Conservation (phyloP, 2,113 vertebrate species). For the Scytalopus superciliaris region DNA sequence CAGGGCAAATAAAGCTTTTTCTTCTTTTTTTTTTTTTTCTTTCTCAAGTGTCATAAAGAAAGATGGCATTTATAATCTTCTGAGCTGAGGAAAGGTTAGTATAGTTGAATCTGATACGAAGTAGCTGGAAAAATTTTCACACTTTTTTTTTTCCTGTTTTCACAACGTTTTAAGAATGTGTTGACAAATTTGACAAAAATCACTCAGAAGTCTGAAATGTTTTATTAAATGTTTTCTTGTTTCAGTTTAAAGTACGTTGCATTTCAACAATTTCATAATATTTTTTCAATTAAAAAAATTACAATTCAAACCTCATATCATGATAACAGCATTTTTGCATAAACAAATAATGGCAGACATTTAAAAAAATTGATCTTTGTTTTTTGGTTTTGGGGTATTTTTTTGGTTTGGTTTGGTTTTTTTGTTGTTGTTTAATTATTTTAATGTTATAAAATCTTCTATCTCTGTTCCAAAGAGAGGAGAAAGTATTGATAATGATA, state of each 20-base stretch:
- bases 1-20: neutral
- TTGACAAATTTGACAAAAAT: slow-evolving; percentile 57
- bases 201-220: slow-evolving; percentile 14
- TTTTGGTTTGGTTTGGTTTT: neutral
- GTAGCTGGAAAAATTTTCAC: slow-evolving; percentile 15
- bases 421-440: neutral
- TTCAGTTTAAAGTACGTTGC: neutral
- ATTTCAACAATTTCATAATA: neutral
- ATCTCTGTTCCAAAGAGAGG: neutral
- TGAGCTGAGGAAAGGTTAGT: slow-evolving; percentile 19
- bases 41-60: neutral
- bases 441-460: neutral
- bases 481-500: neutral
- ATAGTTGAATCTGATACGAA: neutral
- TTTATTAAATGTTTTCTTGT: slow-evolving; percentile 41
- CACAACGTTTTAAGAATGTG: slow-evolving; percentile 12
- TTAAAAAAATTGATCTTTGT: neutral
- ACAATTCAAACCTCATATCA: neutral
- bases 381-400: neutral
- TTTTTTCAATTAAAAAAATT: neutral
- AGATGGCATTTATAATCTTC: neutral
- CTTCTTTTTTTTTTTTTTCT: too few species aligned
- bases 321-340: accelerated
- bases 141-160: slow-evolving; percentile 23
- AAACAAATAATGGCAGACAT: neutral